Conservation (phyloP, 92 coral and sea anemone species). For the Scolanthus callimorphus region DNA sequence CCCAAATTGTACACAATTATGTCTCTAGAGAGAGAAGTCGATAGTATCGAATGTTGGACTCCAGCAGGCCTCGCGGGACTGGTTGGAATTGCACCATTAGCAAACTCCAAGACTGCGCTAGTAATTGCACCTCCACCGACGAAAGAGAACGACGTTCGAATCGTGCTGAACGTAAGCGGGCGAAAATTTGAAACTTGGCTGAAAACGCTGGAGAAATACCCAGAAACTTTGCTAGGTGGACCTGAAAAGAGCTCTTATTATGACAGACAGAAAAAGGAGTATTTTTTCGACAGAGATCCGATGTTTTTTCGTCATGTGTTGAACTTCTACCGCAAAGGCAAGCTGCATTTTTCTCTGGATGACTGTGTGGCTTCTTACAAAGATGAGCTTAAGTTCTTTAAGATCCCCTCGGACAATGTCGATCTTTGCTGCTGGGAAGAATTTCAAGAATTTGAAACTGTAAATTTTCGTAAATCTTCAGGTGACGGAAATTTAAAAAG, state of each 20-base stretch:
- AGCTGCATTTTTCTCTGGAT: constrained; percentile 81
- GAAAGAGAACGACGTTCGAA: constrained; percentile 63
- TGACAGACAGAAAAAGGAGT: constrained; percentile 62
- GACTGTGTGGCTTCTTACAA: constrained; percentile 80
- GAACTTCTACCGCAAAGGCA: constrained; percentile 86
- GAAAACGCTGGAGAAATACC: constrained; percentile 72
- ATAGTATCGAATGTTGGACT: constrained; percentile 58
- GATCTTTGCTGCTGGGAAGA: constrained; percentile 91
- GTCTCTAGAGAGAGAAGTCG: too few relatives aligned
- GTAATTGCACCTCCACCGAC: constrained; percentile 43
- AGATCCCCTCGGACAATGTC: constrained; percentile 70
- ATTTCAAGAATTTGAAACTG: constrained; percentile 44
- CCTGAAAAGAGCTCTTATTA: constrained; percentile 54
- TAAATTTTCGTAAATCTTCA: not conserved
- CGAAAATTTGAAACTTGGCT: constrained; percentile 95
- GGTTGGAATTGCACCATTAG: constrained; percentile 78
- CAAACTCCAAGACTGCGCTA: constrained; percentile 31
- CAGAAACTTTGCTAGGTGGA: constrained; percentile 80
- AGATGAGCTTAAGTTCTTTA: constrained; percentile 79
- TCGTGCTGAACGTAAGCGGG: constrained; percentile 85
- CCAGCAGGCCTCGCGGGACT: constrained; percentile 68
- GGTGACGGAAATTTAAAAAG: constrained; percentile 10
- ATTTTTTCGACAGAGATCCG: constrained; percentile 88
- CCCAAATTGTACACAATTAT: too few relatives aligned
- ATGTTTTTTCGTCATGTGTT: constrained; percentile 82